Evolutionary conservation across 2,888 invertebrate genomes (phyloP).

Genomic region (Teinopalpus imperialis): DNA sequence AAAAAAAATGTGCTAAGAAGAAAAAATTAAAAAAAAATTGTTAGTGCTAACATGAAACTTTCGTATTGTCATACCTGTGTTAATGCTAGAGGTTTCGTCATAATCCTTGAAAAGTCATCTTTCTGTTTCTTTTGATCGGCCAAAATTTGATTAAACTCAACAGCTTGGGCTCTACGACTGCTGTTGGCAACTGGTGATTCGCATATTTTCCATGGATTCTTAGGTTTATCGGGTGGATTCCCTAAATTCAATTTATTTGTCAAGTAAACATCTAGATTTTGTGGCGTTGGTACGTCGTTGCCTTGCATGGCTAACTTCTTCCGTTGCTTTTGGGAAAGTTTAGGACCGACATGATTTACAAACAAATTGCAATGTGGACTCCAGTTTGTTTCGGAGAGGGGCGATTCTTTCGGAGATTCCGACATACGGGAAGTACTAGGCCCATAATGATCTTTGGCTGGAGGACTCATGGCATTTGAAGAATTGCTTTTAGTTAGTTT

Average conservation of each 20-base stretch:
- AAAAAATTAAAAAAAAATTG: no score
- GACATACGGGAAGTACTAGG: slow-evolving; percentile 55
- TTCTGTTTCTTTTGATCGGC: slow-evolving; percentile 88
- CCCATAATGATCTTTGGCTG: slow-evolving; percentile 26
- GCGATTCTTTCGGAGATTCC: slow-evolving; percentile 59
- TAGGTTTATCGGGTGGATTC: slow-evolving; percentile 68
- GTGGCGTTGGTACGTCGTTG: slow-evolving; percentile 42
- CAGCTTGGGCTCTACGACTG: slow-evolving; percentile 55
- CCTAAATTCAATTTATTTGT: slow-evolving; percentile 46
- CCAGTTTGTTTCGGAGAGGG: slow-evolving; percentile 48
- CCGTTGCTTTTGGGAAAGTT: slow-evolving; percentile 84
- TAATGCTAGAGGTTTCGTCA: slow-evolving; percentile 86
- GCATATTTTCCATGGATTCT: slow-evolving; percentile 72
- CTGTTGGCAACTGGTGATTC: slow-evolving; percentile 54
- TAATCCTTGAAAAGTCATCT: slow-evolving; percentile 86
- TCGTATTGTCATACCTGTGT: slow-evolving; percentile 88
- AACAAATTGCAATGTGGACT: slow-evolving; percentile 56
- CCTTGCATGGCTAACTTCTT: slow-evolving; percentile 81
- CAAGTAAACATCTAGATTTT: slow-evolving; percentile 54
- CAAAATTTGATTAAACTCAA: slow-evolving; percentile 82
- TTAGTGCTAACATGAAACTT: no score
- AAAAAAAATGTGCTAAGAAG: no score
- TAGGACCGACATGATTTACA: slow-evolving; percentile 73
- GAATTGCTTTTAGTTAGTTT: slow-evolving; percentile 61
- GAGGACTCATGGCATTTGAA: slow-evolving; percentile 42